Evolutionary conservation across 2,888 invertebrate genomes (phyloP).

Genomic region (Melinopterus prodromus): DNA sequence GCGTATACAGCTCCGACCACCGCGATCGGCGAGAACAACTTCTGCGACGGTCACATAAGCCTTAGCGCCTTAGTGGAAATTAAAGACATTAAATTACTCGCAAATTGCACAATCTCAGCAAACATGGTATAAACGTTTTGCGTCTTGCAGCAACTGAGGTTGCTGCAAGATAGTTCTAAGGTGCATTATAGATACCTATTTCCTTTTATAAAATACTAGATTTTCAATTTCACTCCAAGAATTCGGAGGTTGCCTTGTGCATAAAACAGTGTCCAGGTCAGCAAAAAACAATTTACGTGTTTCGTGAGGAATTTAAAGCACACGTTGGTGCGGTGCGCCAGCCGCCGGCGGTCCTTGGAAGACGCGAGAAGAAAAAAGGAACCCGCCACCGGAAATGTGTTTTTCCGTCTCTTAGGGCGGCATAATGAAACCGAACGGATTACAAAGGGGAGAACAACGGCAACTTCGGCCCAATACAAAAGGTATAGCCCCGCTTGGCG

Average conservation of each 20-base stretch:
- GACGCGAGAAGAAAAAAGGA: not conserved
- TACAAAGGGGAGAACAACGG: slow-evolving; percentile 18
- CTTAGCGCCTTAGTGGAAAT: too few species aligned
- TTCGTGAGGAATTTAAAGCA: not conserved
- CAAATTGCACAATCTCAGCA: too few species aligned
- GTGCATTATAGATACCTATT: not conserved
- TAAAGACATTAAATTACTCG: too few species aligned
- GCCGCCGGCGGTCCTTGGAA: not conserved
- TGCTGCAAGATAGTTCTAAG: not conserved
- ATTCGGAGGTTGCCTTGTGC: not conserved
- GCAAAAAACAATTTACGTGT: slow-evolving; percentile 4
- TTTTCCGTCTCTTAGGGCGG: slow-evolving; percentile 12
- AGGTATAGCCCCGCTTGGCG: not conserved
- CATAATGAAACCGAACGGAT: slow-evolving; percentile 19
- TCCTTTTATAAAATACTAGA: not conserved
- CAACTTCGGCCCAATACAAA: not conserved
- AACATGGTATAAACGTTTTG: too few species aligned
- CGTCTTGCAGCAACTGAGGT: too few species aligned
- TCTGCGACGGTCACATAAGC: too few species aligned
- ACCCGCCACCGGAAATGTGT: slow-evolving; percentile 6
- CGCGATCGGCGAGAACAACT: too few species aligned
- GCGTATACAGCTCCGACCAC: too few species aligned
- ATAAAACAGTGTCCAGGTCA: not conserved
- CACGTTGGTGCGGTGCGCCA: not conserved
- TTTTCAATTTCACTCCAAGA: not conserved